A percentile compares a stretch with the other conserved stretches of the same genome.
Evolutionary conservation across 2,113 vertebrate species (phyloP).

Genomic region (Motacilla alba): DNA sequence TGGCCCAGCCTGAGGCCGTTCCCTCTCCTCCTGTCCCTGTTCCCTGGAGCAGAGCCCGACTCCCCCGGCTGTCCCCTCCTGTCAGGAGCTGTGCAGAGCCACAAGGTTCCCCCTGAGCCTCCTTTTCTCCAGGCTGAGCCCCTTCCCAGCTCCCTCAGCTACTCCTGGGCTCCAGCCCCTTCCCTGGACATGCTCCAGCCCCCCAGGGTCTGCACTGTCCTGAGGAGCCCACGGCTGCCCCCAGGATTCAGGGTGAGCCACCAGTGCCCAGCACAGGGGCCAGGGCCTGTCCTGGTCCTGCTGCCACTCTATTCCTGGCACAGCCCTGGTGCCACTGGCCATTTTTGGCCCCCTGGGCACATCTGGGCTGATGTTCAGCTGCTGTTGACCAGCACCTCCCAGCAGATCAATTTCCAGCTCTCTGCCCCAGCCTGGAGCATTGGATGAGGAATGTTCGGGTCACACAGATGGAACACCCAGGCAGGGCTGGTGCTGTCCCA

Average conservation of each 20-base stretch:
- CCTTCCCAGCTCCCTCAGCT: background rate
- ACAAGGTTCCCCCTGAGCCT: background rate
- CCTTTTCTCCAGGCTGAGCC: background rate
- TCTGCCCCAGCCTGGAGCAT: background rate
- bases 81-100: background rate
- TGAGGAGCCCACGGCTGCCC: background rate
- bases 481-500: background rate
- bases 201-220: accelerated
- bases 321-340: background rate
- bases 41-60: background rate
- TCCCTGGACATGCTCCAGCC: accelerated
- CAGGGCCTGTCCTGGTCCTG: background rate
- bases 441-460: background rate
- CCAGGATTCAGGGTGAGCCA: background rate
- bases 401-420: background rate
- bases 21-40: background rate
- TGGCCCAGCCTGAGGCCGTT: background rate
- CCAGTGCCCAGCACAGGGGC: background rate
- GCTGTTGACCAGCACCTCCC: background rate
- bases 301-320: background rate
- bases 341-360: background rate
- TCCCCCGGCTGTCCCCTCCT: background rate
- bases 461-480: background rate
- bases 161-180: background rate
- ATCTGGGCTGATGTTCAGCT: background rate